phyloP scores from a whole-genome alignment of 2,113 vertebrate species.

The Daphoenositta chrysoptera region DNA sequence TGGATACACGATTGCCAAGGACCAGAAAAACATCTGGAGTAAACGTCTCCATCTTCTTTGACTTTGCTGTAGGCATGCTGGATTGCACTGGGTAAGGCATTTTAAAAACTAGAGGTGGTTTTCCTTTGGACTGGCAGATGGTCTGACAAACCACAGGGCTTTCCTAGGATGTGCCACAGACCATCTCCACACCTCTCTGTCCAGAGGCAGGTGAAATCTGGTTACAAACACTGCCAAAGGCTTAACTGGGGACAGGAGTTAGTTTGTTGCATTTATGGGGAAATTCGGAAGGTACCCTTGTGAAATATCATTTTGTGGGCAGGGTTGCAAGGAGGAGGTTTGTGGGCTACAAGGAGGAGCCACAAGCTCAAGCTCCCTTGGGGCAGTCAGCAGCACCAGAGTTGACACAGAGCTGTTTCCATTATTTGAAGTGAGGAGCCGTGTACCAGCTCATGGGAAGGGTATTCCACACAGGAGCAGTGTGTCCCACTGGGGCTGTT shows the following conservation, averaged over 20 bases:
- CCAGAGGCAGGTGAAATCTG: neutral
- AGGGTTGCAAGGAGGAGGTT: neutral
- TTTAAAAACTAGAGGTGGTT: conserved; percentile 23
- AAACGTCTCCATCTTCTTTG: neutral
- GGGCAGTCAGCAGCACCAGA: neutral
- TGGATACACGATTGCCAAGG: neutral
- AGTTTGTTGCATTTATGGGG: neutral
- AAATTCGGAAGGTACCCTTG: neutral
- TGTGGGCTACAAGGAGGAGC: neutral
- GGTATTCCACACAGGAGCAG: neutral
- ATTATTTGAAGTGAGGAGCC: neutral
- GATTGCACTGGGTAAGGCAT: neutral
- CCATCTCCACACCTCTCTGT: neutral
- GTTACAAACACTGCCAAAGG: neutral
- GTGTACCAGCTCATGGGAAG: neutral
- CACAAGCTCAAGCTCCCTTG: neutral
- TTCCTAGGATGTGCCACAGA: neutral
- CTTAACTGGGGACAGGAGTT: neutral
- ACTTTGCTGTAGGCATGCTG: neutral
- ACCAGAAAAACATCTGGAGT: neutral
- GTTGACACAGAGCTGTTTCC: neutral
- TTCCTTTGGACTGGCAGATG: neutral
- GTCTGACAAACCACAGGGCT: neutral
- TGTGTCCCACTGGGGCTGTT: too few species aligned
- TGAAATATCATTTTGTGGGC: neutral